Conservation (phyloP, 1,140 invertebrate genomes). For the Atta colombica region DNA sequence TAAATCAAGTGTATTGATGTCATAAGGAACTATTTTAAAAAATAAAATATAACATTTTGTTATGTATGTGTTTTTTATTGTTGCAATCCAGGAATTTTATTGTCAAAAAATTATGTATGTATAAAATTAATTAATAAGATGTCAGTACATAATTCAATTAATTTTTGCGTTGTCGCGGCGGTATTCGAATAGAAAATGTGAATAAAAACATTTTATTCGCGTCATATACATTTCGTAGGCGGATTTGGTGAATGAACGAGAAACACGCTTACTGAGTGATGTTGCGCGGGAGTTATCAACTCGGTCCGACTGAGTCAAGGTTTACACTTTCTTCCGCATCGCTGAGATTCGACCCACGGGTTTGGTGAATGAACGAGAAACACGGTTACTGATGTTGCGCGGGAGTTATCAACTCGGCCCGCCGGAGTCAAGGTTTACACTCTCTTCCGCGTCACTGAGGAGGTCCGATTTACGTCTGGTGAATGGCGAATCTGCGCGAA, state of each 20-base stretch:
- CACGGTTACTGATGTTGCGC: no score
- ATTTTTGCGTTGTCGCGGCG: neutral
- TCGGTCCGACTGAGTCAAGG: neutral
- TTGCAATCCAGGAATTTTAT: no score
- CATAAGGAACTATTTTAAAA: no score
- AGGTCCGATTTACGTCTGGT: no score
- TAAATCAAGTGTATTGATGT: no score
- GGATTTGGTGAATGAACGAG: slow-evolving; percentile 32
- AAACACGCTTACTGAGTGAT: neutral
- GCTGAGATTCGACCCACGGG: neutral
- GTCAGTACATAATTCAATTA: neutral
- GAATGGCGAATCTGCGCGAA: no score
- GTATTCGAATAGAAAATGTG: neutral
- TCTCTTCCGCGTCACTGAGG: no score
- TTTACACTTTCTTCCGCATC: slow-evolving; percentile 43
- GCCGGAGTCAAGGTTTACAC: no score
- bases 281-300: slow-evolving; percentile 33
- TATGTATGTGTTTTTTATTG: no score
- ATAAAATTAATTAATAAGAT: neutral
- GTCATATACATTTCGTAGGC: neutral
- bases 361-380: slow-evolving; percentile 33
- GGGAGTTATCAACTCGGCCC: no score
- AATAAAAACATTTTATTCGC: neutral
- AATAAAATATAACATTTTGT: no score
- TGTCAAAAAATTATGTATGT: no score